Base-by-base conservation (phyloP, 1,140 invertebrate genomes). In the Heliothis subflexa region DNA sequence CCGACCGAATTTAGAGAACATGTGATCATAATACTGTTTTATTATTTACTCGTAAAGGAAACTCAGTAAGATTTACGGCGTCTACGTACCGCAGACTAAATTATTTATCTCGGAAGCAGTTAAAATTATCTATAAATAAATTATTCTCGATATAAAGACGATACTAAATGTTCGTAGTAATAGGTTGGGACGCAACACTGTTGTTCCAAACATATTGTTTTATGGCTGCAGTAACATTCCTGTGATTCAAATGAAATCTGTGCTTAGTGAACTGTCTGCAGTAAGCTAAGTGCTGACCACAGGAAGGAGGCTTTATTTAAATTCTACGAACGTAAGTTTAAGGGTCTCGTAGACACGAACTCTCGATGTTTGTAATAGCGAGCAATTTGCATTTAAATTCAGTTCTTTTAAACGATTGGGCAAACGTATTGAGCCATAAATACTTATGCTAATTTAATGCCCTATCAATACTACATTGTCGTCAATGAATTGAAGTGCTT, bases 71-170 rank as follows among this genome's bases (percentile, higher is more conserved):
- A 81, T 78, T 81, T 81, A 81, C 49, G 50, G 59, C 54, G 61
- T 64, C 62, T 71, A 73, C 68, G 66, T 72, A 75, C 61, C 25
- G 79, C 66, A 59, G 18, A 59, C 52, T 73, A 81, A 81, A 66
- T 78, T 73, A 78, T 81, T 78, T 78, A 81, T 81, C 68, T 81
- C 75, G 79, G 79, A 81, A 81, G 59, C 75, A 54, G 75, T 81
- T 78, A 81, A 81, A 78, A 55, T 81, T 73, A 78, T 73, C 74
- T 78, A 75, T 79, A 75, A 70, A 76, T 80, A 81, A 64, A 72
- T 80, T 76, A 76, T 16, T 75, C 66, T 62, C 61, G 50, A 77
- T 80, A 80, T 77, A 57, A 47, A 66, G 47, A 11, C 40, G 66
- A 61, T 72, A 62, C 18, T 76, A 71, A 79, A 76, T 59, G 61